Conservation (phyloP, 2,888 invertebrate species). For the Drosophila antonietae region DNA sequence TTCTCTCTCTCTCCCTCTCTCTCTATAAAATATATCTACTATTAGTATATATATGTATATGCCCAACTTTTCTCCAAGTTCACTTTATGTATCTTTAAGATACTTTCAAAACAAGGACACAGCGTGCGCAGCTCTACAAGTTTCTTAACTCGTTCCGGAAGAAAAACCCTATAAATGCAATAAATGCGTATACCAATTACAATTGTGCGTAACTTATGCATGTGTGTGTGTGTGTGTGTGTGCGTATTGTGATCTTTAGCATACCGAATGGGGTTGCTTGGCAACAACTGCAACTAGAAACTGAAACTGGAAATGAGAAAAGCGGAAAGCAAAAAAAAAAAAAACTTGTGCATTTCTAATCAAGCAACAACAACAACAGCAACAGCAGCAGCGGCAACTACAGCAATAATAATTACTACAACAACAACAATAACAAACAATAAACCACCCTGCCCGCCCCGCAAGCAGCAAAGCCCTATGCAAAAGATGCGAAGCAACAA, state of each 20-base stretch:
- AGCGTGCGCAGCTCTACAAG: slow-evolving; percentile 20
- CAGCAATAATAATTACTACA: slow-evolving; percentile 20
- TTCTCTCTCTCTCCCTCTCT: not conserved
- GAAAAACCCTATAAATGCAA: slow-evolving; percentile 48
- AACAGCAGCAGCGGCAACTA: slow-evolving; percentile 14
- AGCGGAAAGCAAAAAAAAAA: too few species aligned
- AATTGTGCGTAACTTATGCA: slow-evolving; percentile 20
- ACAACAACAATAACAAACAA: slow-evolving; percentile 43
- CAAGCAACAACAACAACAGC: slow-evolving; percentile 46
- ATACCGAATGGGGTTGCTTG: slow-evolving; percentile 52
- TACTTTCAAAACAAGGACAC: slow-evolving; percentile 6
- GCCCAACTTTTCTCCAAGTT: slow-evolving; percentile 4
- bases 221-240: slow-evolving; percentile 21
- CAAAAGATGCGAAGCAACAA: slow-evolving; percentile 29
- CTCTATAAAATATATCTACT: not conserved
- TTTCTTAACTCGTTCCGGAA: slow-evolving; percentile 34
- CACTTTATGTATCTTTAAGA: slow-evolving; percentile 34
- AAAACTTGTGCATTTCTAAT: slow-evolving; percentile 72
- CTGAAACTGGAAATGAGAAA: too few species aligned
- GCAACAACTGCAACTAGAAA: slow-evolving; percentile 7
- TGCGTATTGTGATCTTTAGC: slow-evolving; percentile 17
- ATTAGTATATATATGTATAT: not conserved
- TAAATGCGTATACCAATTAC: slow-evolving; percentile 25
- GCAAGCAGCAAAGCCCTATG: slow-evolving; percentile 6
- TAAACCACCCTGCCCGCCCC: slow-evolving; percentile 64